Percentiles rank a stretch among this genome's conserved stretches.
These are phyloP conservation scores for Diplolepis rosae DNA, from an alignment of 2,888 invertebrate species.

Conservation along the genomic window DNA sequence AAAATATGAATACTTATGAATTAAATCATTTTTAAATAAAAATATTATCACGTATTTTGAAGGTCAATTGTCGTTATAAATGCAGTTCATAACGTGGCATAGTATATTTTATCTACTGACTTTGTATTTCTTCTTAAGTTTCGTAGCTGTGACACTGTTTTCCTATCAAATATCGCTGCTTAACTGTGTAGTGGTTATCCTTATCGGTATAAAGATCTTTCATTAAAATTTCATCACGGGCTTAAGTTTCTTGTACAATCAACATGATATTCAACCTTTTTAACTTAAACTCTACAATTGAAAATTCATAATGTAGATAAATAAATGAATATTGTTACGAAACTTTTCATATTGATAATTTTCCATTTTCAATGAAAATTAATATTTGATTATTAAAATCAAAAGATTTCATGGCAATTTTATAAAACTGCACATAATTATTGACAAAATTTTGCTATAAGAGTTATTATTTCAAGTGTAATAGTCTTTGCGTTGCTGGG, in stretches of 20 bases:
- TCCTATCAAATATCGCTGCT: slow-evolving; percentile 9
- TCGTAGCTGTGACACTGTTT: neutral
- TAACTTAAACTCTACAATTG: too few species aligned
- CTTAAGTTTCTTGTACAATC: neutral
- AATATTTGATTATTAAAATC: too few species aligned
- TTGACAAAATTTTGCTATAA: neutral
- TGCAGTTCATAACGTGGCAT: neutral
- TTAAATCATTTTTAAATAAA: neutral
- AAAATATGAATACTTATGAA: too few species aligned
- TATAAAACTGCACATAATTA: neutral
- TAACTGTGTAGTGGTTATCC: neutral
- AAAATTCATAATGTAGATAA: too few species aligned
- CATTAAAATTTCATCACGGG: neutral
- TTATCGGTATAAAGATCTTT: neutral
- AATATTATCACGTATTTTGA: neutral
- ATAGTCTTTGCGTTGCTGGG: neutral
- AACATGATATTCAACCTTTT: neutral
- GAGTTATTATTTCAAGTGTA: slow-evolving; percentile 24
- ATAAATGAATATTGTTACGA: too few species aligned
- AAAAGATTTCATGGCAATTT: too few species aligned
- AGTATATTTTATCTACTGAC: neutral
- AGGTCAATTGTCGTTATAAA: neutral
- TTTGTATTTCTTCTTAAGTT: slow-evolving; percentile 4
- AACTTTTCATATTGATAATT: too few species aligned
- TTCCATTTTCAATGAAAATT: too few species aligned